Evolutionary conservation across 2,797 vertebrate species (phyloP), one percentile per base, ranked within the genome.

Genomic region (Sternotherus odoratus): DNA sequence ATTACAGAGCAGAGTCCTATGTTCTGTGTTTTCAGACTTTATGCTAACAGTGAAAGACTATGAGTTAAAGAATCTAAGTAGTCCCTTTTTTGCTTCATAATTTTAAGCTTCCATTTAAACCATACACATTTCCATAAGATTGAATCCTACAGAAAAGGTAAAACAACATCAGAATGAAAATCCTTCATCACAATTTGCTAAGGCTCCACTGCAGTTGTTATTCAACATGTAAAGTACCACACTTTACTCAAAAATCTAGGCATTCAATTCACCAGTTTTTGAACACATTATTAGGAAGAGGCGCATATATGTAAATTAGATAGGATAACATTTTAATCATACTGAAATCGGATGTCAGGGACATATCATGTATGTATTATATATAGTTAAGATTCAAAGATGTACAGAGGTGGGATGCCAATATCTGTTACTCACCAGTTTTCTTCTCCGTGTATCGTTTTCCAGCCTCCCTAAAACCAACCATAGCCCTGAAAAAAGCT

Each of bases 401-500:
- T 23, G 0, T 19, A 83, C 19, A 28, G 84, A 36, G 23, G 16
- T 12, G 87, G 53, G 87, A 86, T 80, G 85, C 75, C 54, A 90
- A 36, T 51, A 88, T 79, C 43, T 78, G 81, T 26, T 83, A 95
- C 99, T 93, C 98, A 99, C 99, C 99, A 1, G 96, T 97, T 98
- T 98, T 99, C 97, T 98, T 99, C 95, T 98, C 98, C 79, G 96
- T 96, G 3, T 98, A 97, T 83, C 98, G 98, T 97, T 98, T 99
- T 3, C 99, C 99, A 26, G 99, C 99, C 97, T 99, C 98, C 86
- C 98, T 98, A 75, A 99, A 99, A 46, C 99, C 99, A 83, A 99
- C 98, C 91, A 98, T 30, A 6, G 99, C 99, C 97, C 99, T 98
- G 98, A 99, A 99, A 93, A 99, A 99, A 3, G 99, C 98, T 48